Conservation (phyloP, 2,888 invertebrate genomes). For the Polydrusus tereticollis region DNA sequence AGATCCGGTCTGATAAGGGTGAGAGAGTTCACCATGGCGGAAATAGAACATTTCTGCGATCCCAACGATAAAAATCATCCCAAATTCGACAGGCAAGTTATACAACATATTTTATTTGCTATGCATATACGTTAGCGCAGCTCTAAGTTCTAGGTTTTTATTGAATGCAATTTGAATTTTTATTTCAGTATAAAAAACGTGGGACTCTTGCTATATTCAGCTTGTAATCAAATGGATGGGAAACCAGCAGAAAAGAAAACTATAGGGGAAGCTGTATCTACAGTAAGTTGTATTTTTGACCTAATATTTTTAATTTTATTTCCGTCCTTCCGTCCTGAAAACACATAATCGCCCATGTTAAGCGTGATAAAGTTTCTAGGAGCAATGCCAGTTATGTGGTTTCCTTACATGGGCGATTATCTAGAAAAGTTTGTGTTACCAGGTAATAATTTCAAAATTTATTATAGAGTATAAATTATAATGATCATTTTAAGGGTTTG, state of each 20-base stretch:
- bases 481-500: constrained; percentile 73
- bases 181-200: constrained; percentile 74
- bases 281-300: constrained; percentile 14
- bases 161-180: too few relatives aligned
- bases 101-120: too few relatives aligned
- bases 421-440: too few relatives aligned
- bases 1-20: constrained; percentile 95
- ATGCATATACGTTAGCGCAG: too few relatives aligned
- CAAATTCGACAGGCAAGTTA: constrained; percentile 78
- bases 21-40: constrained; percentile 99
- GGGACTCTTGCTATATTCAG: constrained; percentile 89
- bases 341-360: too few relatives aligned
- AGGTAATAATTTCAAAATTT: too few relatives aligned
- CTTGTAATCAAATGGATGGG: constrained; percentile 98
- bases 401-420: too few relatives aligned
- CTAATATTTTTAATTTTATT: background rate
- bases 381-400: too few relatives aligned
- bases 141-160: too few relatives aligned
- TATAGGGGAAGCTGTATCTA: constrained; percentile 89
- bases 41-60: constrained; percentile 99
- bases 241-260: constrained; percentile 82
- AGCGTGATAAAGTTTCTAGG: too few relatives aligned
- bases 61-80: constrained; percentile 88
- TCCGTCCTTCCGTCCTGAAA: too few relatives aligned
- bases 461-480: too few relatives aligned